Base-by-base conservation (phyloP, 2,888 invertebrate species). In the Beris chalybata region DNA sequence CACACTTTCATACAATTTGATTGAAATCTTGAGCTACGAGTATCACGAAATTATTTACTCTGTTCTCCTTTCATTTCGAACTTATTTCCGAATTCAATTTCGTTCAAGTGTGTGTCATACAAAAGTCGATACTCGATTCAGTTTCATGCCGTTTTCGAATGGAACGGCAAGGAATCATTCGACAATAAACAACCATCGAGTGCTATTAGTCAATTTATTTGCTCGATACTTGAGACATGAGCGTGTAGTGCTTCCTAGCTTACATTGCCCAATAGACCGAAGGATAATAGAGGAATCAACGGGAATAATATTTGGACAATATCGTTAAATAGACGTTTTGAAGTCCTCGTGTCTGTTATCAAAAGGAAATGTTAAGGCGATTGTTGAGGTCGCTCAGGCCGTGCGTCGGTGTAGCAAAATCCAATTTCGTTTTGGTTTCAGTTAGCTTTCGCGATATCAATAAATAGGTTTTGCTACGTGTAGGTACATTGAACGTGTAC, bases 191-290 rank as follows among this genome's bases (percentile, higher is more conserved):
- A 61, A 61, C 61, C 61, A 50, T 61, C 61, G 64, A 64, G 64
- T 64, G 64, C 64, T 64, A 64, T 64, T 64, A 64, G 64, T 64
- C 64, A 64, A 64, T 64, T 29, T 64, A 54, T 64, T 64, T 64
- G 64, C 43, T 44, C 53, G 52, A 43, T 64, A 50, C 64, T 64
- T 54, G 54, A 64, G 64, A 64, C 64, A 54, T 54, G 53, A 48
- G 50, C 59, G 48, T 59, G 52, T 61, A 52, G 58, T 48, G 48
- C 52, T 32, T 52, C 12, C 50, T 61, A 30, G 15, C 9, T 22
- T 59, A 11, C 48, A 48, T n/a, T 4, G 15, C 13, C 38, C 61
- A 52, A 61, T 61, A 30, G 50, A 15, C 52, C 31, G 15, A 61
- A 43, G 61, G 61, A 61, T 61, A 61, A 61, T 61, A 61, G 61